These are phyloP conservation scores for Ptilodon capucinus DNA, from an alignment of 2,888 invertebrate genomes.

Conservation along the genomic window DNA sequence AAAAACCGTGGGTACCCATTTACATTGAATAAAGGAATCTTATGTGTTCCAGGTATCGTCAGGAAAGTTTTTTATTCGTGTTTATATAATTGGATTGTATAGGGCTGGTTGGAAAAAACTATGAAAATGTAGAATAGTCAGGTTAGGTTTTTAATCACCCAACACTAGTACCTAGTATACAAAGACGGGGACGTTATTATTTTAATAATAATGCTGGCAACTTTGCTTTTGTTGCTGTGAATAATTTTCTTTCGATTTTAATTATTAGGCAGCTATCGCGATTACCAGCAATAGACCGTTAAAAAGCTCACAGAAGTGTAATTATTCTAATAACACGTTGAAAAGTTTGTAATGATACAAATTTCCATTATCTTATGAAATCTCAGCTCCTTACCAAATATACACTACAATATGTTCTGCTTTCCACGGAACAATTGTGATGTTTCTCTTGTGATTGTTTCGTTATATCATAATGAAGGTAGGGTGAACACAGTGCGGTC, in stretches of 20 bases:
- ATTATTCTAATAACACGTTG: slow-evolving; percentile 6
- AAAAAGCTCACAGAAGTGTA: neutral
- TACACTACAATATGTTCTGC: slow-evolving; percentile 26
- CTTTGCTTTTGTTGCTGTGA: too few species aligned
- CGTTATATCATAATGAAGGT: slow-evolving; percentile 29
- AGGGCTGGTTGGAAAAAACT: slow-evolving; percentile 23
- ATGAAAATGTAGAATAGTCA: too few species aligned
- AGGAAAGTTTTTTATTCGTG: slow-evolving; percentile 22
- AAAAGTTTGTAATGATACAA: slow-evolving; percentile 18
- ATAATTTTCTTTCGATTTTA: neutral
- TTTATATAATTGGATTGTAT: slow-evolving; percentile 12
- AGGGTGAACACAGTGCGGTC: slow-evolving; percentile 5
- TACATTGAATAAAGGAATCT: slow-evolving; percentile 38
- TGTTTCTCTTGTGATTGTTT: slow-evolving; percentile 43
- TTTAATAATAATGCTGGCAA: too few species aligned
- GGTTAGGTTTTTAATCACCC: too few species aligned
- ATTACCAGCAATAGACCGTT: neutral
- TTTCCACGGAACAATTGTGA: slow-evolving; percentile 55
- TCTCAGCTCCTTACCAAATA: slow-evolving; percentile 19
- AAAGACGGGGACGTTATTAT: too few species aligned
- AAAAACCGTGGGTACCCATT: slow-evolving; percentile 46
- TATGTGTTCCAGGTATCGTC: slow-evolving; percentile 24
- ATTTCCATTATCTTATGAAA: slow-evolving; percentile 21
- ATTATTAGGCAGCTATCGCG: neutral
- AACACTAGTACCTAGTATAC: too few species aligned